Evolutionary conservation across 2,113 vertebrate genomes (phyloP), one percentile per base, ranked within the genome.

Genomic region (Irena cyanogastra): DNA sequence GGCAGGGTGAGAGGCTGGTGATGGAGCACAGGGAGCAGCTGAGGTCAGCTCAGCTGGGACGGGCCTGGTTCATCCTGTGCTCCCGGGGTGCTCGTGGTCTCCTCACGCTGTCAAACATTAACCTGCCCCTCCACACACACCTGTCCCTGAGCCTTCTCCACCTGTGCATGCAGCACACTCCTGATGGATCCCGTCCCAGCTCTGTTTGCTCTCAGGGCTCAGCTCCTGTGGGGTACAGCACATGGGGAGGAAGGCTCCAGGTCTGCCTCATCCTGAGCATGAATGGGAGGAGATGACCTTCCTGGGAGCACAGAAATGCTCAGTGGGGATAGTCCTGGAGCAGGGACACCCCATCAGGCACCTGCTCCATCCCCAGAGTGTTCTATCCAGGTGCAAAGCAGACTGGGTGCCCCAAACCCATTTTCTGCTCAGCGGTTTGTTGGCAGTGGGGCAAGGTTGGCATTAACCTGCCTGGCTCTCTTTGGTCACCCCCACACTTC

Each of bases 1-100:
- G 31, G 16, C 20, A 11, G n/a, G 9, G 8, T 6, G 61, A 70
- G 77, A 6, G 23, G 27, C 20, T 6, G 10, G 2, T 3, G 15
- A 3, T 3, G 13, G 56, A 78, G 56, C 4, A 8, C n/a, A 10
- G 0, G 1, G 16, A n/a, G 30, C 1, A 3, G 37, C 6, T 21
- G 69, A 66, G 13, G 8, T 12, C 53, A 60, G 49, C 57, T n/a
- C 1, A 1, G 42, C 17, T 0, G 45, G 35, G 39, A 9, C 3
- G 30, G 31, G 7, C 3, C 0, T 0, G 18, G 35, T 3, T 11
- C 71, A 1, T 15, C 16, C 72, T 5, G 16, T 45, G 68, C 86
- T 76, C 11, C 9, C 0, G 1, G 17, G 31, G 10, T 3, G 10
- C 56, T 24, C 60, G 4, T 63, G 56, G 11, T 13, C 27, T 86